Evolutionary conservation across 2,113 vertebrate species (phyloP).

Genomic region (Ginglymostoma cirratum): DNA sequence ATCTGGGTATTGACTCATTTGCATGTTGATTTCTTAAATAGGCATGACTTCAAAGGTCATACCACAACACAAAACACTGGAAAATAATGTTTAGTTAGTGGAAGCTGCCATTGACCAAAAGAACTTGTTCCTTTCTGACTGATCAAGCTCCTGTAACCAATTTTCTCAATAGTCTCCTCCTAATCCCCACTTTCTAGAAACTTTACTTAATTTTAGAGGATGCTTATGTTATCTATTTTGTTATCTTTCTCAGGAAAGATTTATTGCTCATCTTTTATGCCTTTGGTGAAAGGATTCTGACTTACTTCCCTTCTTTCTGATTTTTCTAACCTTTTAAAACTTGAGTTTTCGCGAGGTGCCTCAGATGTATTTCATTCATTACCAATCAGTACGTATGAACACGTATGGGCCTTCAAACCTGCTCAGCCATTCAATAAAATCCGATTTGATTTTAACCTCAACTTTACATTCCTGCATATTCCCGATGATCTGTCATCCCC

Average conservation of each 20-base stretch:
- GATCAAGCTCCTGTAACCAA: not conserved
- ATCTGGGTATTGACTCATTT: too few relatives aligned
- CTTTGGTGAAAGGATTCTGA: not conserved
- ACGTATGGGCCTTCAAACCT: too few relatives aligned
- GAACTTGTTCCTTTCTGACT: not conserved
- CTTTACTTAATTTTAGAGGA: not conserved
- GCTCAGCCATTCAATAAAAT: too few relatives aligned
- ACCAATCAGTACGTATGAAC: too few relatives aligned
- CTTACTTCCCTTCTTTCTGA: not conserved
- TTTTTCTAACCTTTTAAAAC: not conserved
- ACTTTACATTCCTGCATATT: too few relatives aligned
- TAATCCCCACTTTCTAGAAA: not conserved
- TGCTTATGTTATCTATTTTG: not conserved
- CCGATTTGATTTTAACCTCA: too few relatives aligned
- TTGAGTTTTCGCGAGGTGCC: not conserved
- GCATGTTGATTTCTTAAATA: too few relatives aligned
- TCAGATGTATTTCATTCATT: not conserved
- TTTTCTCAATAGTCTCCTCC: not conserved
- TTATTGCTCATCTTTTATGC: not conserved
- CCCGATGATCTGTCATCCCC: too few relatives aligned
- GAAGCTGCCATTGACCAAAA: not conserved
- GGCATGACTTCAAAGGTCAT: too few relatives aligned
- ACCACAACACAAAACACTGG: too few relatives aligned
- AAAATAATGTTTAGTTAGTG: not conserved
- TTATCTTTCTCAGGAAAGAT: not conserved